Conservation (phyloP, 2,797 vertebrate species). For the Otolemur crassicaudatus region DNA sequence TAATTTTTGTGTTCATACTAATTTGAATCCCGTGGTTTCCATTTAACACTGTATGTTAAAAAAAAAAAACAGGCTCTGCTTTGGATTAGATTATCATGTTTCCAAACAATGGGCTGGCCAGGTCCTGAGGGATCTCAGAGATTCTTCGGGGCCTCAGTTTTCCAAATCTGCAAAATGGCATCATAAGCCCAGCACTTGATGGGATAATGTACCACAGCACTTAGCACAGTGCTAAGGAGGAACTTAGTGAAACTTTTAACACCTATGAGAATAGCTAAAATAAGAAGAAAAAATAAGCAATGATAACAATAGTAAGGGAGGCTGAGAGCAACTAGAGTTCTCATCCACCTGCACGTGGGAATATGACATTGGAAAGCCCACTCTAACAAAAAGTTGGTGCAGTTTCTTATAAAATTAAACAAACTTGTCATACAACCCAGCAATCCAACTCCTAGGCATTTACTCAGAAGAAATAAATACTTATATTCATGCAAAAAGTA, state of each 20-base stretch:
- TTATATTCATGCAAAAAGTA: background rate
- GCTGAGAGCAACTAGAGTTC: background rate
- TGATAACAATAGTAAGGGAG: background rate
- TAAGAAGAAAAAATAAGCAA: background rate
- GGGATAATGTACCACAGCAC: background rate
- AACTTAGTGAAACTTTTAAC: background rate
- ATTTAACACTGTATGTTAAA: background rate
- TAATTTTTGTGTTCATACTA: background rate
- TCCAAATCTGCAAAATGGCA: background rate
- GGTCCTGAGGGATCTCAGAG: background rate
- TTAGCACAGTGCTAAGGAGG: background rate
- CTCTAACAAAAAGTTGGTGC: background rate
- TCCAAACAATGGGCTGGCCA: background rate
- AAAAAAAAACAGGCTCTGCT: background rate
- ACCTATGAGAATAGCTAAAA: background rate
- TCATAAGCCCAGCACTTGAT: background rate
- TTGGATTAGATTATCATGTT: background rate
- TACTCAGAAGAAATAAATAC: background rate
- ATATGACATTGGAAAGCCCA: background rate
- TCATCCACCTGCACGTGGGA: background rate
- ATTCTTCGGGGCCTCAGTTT: background rate
- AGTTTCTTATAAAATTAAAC: background rate
- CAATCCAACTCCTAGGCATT: background rate
- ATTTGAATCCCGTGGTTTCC: slow-evolving; percentile 11
- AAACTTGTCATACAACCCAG: background rate